Conservation (phyloP, 2,797 vertebrate species). For the Heliangelus exortis region DNA sequence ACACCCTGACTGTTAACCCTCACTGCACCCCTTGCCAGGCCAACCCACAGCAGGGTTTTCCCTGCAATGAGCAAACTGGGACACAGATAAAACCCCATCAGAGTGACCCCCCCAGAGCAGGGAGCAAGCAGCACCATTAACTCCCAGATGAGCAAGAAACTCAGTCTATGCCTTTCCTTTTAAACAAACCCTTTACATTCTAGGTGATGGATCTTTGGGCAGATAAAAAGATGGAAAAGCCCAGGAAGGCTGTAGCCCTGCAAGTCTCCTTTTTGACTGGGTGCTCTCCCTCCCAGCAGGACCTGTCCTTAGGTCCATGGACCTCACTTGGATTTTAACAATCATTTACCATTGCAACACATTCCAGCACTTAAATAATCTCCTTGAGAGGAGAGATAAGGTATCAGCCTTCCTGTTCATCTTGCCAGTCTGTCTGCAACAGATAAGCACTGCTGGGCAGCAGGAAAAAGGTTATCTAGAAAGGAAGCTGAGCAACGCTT, state of each 20-base stretch:
- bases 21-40: not conserved
- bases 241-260: not conserved
- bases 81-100: not conserved
- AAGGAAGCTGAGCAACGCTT: constrained; percentile 59
- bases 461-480: constrained; percentile 68
- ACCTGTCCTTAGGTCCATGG: not conserved
- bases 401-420: constrained; percentile 63
- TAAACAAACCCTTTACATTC: not conserved
- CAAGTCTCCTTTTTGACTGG: not conserved
- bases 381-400: constrained; percentile 60
- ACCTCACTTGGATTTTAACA: not conserved
- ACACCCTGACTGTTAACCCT: not conserved
- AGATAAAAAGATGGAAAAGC: not conserved
- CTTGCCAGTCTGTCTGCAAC: constrained; percentile 55
- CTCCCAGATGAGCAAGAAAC: not conserved
- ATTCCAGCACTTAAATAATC: constrained; percentile 65
- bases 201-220: not conserved
- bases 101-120: not conserved
- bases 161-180: not conserved
- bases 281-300: not conserved
- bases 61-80: not conserved
- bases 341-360: constrained; percentile 60
- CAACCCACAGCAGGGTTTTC: not conserved
- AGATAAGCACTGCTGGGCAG: constrained; percentile 52
- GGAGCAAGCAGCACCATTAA: not conserved